Percentiles rank a stretch among this genome's conserved stretches.
phyloP scores from a whole-genome alignment of 2,113 vertebrate species.

The Oryzias javanicus region DNA sequence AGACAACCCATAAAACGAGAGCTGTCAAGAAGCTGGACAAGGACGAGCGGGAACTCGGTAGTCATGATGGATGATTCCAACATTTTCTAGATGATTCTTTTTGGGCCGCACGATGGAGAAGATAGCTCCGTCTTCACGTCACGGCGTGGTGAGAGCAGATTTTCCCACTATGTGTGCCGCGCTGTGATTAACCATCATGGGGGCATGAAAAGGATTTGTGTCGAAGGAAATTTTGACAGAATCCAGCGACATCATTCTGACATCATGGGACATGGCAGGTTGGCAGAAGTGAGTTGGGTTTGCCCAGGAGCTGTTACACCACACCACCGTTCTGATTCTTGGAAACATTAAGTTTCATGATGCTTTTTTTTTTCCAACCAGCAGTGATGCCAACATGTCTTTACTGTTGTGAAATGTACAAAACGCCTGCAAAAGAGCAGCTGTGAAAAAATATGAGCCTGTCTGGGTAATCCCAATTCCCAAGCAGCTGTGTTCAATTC shows the following conservation, averaged over 20 bases:
- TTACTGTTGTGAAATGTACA: background rate
- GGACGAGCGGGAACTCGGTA: conserved; percentile 21
- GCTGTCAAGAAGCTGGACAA: conserved; percentile 54
- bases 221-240: conserved; percentile 71
- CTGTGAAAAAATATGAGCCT: too few relatives aligned
- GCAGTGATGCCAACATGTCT: background rate
- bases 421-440: too few relatives aligned
- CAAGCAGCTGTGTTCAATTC: too few relatives aligned
- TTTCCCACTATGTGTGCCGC: conserved; percentile 53
- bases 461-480: too few relatives aligned
- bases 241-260: conserved; percentile 56
- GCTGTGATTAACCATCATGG: conserved; percentile 45
- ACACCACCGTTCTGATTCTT: conserved; percentile 21
- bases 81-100: conserved; percentile 43
- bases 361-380: conserved; percentile 1
- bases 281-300: conserved; percentile 20
- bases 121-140: conserved; percentile 41
- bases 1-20: conserved; percentile 38
- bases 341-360: background rate
- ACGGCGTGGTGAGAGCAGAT: conserved; percentile 45
- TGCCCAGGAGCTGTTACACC: conserved; percentile 13
- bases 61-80: conserved; percentile 58
- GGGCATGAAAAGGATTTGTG: conserved; percentile 47
- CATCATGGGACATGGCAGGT: conserved; percentile 64
- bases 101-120: conserved; percentile 31